Conservation (phyloP, 2,797 vertebrate genomes). For the Melanotaenia boesemani region DNA sequence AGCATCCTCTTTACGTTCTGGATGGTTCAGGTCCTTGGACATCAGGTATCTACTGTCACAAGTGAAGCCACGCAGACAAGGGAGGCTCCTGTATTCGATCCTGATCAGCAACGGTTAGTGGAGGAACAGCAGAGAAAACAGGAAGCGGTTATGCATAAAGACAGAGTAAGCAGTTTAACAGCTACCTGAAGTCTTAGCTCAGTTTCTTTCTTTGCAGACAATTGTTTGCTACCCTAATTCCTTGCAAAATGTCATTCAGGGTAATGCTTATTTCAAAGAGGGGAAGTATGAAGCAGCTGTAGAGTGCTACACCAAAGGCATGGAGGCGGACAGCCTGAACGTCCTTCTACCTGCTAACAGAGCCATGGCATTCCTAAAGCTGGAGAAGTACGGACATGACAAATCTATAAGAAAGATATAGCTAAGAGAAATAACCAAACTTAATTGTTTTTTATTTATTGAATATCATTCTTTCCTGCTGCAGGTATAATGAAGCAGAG, state of each 20-base stretch:
- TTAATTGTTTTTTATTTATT: background rate
- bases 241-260: constrained; percentile 76
- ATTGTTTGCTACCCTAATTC: background rate
- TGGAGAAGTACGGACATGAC: constrained; percentile 84
- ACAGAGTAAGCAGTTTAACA: constrained; percentile 82
- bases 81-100: constrained; percentile 45
- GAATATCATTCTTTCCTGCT: background rate
- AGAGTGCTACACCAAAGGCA: constrained; percentile 92
- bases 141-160: constrained; percentile 91
- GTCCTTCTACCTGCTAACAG: constrained; percentile 94
- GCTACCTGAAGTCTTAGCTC: background rate
- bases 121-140: constrained; percentile 87
- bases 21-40: constrained; percentile 76
- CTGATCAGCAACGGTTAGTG: constrained; percentile 68
- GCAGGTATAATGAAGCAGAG: constrained; percentile 92
- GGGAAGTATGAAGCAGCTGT: constrained; percentile 92
- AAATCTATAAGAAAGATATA: background rate
- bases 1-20: background rate
- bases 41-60: constrained; percentile 38
- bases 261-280: constrained; percentile 97
- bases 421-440: too few relatives aligned
- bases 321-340: constrained; percentile 90
- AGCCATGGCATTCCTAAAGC: constrained; percentile 96
- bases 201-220: background rate
- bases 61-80: constrained; percentile 35